Evolutionary conservation across 2,888 invertebrate genomes (phyloP).

Genomic region (Carpatolechia fugitivella): DNA sequence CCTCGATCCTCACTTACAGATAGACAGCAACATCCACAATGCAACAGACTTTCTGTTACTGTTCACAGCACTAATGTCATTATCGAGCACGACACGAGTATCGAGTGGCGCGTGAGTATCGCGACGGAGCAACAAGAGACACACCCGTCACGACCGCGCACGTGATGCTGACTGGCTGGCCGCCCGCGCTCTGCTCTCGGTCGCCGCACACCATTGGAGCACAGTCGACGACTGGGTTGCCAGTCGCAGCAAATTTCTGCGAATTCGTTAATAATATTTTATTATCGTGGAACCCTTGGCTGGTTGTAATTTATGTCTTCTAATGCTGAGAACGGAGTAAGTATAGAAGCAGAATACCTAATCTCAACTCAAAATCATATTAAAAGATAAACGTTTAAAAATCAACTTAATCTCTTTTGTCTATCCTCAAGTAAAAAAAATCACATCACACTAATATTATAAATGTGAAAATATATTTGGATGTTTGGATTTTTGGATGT

Average conservation of each 20-base stretch:
- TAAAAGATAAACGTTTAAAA: too few species aligned
- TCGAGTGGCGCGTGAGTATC: slow-evolving; percentile 71
- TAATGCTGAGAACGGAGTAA: too few species aligned
- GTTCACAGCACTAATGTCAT: slow-evolving; percentile 54
- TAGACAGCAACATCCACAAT: slow-evolving; percentile 57
- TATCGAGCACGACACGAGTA: slow-evolving; percentile 65
- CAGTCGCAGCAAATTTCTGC: slow-evolving; percentile 44
- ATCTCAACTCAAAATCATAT: too few species aligned
- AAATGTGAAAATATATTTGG: too few species aligned
- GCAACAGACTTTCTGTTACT: slow-evolving; percentile 45
- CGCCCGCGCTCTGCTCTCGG: slow-evolving; percentile 22
- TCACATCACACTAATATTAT: too few species aligned
- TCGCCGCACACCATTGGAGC: slow-evolving; percentile 40
- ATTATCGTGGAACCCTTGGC: neutral
- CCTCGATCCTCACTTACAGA: slow-evolving; percentile 46
- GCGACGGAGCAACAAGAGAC: slow-evolving; percentile 37
- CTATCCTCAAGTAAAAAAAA: too few species aligned
- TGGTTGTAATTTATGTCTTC: too few species aligned
- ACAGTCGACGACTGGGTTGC: slow-evolving; percentile 50
- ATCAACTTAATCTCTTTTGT: too few species aligned
- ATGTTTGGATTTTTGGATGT: too few species aligned
- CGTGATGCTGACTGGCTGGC: slow-evolving; percentile 72
- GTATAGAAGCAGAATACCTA: too few species aligned
- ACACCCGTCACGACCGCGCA: slow-evolving; percentile 60
- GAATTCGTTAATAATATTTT: slow-evolving; percentile 32